Evolutionary conservation across 64 coral and sea anemone genomes (phyloP), one percentile per base, ranked within the genome.

Genomic region (Pachyseris speciosa): DNA sequence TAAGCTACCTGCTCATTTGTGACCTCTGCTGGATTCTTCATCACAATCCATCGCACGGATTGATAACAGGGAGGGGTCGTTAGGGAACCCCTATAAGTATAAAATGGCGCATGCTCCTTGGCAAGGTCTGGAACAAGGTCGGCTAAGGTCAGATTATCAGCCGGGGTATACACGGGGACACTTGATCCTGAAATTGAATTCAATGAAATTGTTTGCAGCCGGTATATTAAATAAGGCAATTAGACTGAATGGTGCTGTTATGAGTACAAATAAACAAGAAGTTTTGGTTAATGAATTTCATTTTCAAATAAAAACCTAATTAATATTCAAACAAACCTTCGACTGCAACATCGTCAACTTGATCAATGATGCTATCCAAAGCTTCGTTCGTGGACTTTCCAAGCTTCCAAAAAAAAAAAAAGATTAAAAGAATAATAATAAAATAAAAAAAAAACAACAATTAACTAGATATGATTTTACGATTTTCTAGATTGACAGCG

Each of bases 41-140:
- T 52, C 0, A 96, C 84, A 25, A 96, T 66, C 94, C 94, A 96
- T 30, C 44, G 75, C 64, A 96, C 94, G 34, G 94, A 88, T 64
- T 96, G 89, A 53, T 92, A 96, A 26, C 94, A 96, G 7, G 81
- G 81, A 68, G 94, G 94, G 25, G 88, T 88, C 1, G 94, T 96
- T 25, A 92, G 84, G 19, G 94, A 96, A 1, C 94, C 94, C 20
- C 80, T 88, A 74, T 96, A 92, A 29, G 94, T 88, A 43, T 92
- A 96, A 55, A 88, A 96, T 28, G 83, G 63, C 37, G 83, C 83
- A 34, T 85, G 60, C 30, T 85, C 60, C 13, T 41, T 52, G 36
- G 89, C 69, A 30, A 85, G 40, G 24, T 66, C 83, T 17, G 83
- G 83, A 9, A 85, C 27, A 45, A 85, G 64, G 27, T 85, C 43